Evolutionary conservation across 2,113 vertebrate species (phyloP).

Genomic region (Marmota flaviventris): DNA sequence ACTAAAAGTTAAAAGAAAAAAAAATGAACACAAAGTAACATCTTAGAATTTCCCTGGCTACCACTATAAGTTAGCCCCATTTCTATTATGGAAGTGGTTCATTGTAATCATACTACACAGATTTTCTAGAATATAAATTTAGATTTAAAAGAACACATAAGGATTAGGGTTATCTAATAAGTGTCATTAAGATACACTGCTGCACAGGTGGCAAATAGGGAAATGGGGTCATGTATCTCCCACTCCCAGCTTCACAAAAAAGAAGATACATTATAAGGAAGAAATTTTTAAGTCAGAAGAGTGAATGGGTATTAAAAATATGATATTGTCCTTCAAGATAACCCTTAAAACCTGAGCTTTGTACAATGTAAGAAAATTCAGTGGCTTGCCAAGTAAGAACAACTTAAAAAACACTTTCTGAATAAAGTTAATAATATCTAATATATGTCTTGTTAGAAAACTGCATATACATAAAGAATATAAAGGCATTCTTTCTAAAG

Average conservation of each 20-base stretch:
- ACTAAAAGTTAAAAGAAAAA: neutral
- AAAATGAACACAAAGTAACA: neutral
- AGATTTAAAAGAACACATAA: slow-evolving; percentile 12
- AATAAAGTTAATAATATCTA: slow-evolving; percentile 36
- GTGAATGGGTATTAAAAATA: neutral
- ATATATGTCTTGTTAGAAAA: neutral
- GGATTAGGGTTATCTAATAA: neutral
- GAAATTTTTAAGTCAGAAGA: neutral
- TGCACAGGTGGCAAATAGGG: neutral
- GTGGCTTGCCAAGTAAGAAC: neutral
- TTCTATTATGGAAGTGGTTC: neutral
- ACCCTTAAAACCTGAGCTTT: neutral
- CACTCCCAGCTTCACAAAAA: neutral
- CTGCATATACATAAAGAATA: neutral
- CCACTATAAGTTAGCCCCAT: neutral
- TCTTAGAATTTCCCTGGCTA: slow-evolving; percentile 1
- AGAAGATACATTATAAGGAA: neutral
- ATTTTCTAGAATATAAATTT: slow-evolving; percentile 3
- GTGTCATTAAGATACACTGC: neutral
- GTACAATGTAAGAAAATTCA: slow-evolving; percentile 12
- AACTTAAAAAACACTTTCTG: neutral
- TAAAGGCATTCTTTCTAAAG: neutral
- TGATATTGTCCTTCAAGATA: neutral
- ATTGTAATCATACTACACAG: neutral
- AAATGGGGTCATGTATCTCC: neutral